phyloP scores from a whole-genome alignment of 2,113 vertebrate genomes.

The Engraulis encrasicolus region DNA sequence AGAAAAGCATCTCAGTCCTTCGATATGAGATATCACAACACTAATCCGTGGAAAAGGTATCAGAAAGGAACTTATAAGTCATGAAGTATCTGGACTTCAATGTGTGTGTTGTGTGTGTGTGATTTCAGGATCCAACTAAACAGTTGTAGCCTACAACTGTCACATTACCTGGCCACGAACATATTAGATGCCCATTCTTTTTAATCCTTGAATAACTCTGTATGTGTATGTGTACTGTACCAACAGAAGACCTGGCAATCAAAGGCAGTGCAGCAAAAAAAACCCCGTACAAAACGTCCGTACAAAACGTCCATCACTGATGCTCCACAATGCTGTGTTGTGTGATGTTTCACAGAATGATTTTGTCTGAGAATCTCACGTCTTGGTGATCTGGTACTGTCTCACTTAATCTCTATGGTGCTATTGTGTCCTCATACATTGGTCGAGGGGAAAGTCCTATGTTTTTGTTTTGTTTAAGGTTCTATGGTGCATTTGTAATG shows the following conservation, averaged over 20 bases:
- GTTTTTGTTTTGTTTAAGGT: too few species aligned
- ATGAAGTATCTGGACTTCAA: not conserved
- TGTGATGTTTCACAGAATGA: not conserved
- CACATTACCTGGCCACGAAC: not conserved
- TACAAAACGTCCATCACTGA: not conserved
- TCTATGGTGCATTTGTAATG: constrained; percentile 1
- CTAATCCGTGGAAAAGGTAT: too few species aligned
- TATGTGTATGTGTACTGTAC: not conserved
- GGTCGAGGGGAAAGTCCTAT: not conserved
- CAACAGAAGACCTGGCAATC: not conserved
- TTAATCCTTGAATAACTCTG: not conserved
- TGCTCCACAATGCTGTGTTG: not conserved
- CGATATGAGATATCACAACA: too few species aligned
- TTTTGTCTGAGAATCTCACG: not conserved
- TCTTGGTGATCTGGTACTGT: not conserved
- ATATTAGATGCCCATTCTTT: not conserved
- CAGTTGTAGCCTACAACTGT: not conserved
- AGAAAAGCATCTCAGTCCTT: not conserved
- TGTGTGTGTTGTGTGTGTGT: constrained; percentile 1
- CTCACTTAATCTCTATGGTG: not conserved
- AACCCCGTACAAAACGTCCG: not conserved
- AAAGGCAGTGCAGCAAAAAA: not conserved
- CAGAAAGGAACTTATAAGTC: not conserved
- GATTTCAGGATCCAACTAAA: not conserved
- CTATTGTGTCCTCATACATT: not conserved